Percentiles rank a stretch among this genome's conserved stretches.
phyloP scores from a whole-genome alignment of 2,113 vertebrate species.

The Tachycineta bicolor region DNA sequence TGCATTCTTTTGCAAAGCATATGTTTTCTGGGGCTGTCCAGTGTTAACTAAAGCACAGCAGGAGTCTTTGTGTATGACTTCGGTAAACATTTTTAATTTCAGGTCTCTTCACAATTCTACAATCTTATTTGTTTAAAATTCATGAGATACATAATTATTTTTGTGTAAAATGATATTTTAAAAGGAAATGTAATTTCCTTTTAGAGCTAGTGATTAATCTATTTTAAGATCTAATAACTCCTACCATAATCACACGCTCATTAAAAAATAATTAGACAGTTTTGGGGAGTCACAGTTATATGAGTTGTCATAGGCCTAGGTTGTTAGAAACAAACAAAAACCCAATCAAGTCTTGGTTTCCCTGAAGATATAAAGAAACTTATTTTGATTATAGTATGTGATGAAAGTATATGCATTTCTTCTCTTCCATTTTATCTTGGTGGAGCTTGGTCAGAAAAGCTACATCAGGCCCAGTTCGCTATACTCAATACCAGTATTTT shows the following conservation, averaged over 20 bases:
- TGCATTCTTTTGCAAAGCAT: background rate
- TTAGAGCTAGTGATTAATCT: constrained; percentile 36
- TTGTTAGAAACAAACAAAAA: background rate
- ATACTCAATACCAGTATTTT: background rate
- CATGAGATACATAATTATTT: background rate
- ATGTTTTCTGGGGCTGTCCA: background rate
- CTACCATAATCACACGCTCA: background rate
- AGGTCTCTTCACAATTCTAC: background rate
- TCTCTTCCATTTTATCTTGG: background rate
- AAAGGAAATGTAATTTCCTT: constrained; percentile 47
- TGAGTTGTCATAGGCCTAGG: background rate
- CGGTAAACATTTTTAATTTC: background rate
- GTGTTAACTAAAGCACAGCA: background rate
- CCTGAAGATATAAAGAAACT: background rate
- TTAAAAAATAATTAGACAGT: constrained; percentile 37
- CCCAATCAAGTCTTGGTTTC: background rate
- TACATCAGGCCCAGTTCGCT: background rate
- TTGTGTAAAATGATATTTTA: constrained; percentile 19
- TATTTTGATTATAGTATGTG: background rate
- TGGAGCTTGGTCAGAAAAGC: background rate
- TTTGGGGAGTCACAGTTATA: background rate
- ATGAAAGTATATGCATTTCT: background rate
- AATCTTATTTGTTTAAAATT: constrained; percentile 27
- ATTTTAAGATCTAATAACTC: constrained; percentile 25
- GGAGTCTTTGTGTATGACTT: background rate